Conservation (phyloP, 2,797 vertebrate species). For the Glyptemys insculpta region DNA sequence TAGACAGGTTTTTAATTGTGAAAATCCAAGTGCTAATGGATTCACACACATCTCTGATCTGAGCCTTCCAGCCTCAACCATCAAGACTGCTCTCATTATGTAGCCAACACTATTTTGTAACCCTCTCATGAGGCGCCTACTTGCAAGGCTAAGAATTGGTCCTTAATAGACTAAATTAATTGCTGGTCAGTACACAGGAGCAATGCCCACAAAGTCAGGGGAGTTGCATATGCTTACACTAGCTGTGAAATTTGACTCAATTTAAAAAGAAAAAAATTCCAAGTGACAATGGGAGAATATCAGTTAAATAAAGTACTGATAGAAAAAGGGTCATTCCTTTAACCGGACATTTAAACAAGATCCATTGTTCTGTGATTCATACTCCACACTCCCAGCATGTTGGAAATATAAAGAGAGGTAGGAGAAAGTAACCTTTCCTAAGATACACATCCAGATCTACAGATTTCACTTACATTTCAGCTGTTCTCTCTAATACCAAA, state of each 20-base stretch:
- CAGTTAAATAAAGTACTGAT: no score
- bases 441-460: no score
- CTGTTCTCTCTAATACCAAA: no score
- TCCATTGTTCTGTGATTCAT: no score
- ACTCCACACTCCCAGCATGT: no score
- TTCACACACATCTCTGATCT: background rate
- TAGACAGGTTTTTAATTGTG: background rate
- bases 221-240: background rate
- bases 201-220: background rate
- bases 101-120: background rate
- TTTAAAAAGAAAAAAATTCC: background rate
- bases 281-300: no score
- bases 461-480: no score
- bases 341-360: no score
- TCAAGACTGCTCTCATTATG: background rate
- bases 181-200: background rate
- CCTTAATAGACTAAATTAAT: background rate
- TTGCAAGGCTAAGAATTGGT: background rate
- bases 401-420: no score
- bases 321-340: no score
- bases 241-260: background rate
- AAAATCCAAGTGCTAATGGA: background rate
- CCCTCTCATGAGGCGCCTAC: background rate
- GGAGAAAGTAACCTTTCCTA: no score
- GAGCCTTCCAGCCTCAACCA: background rate